Conservation (phyloP, 1,140 invertebrate genomes). For the Aphis craccivora region DNA sequence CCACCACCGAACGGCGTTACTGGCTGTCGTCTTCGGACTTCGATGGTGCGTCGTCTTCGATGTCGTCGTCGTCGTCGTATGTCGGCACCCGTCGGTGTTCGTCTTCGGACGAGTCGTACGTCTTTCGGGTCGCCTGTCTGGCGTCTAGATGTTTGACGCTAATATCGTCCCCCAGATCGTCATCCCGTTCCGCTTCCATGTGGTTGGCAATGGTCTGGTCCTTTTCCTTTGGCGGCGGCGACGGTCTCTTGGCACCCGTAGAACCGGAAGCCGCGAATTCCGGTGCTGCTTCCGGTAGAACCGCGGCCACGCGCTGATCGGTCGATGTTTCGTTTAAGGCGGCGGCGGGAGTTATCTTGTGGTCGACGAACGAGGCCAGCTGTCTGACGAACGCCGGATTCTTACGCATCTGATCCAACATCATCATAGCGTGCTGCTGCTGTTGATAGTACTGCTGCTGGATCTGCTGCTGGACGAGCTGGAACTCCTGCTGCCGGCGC, state of each 20-base stretch:
- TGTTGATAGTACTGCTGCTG: conserved; percentile 49
- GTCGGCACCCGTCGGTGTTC: too few species aligned
- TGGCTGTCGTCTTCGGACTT: background rate
- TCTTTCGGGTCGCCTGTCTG: background rate
- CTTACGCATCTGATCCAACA: conserved; percentile 30
- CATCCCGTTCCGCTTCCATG: background rate
- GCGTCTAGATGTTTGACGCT: background rate
- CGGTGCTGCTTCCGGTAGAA: background rate
- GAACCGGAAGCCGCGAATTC: background rate
- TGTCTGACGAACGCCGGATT: background rate
- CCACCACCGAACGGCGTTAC: too few species aligned
- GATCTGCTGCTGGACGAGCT: background rate
- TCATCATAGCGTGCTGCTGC: conserved; percentile 23
- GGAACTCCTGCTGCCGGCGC: background rate
- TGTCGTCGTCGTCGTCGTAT: background rate
- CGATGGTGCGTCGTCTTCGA: background rate
- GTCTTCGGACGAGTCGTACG: background rate
- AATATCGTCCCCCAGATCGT: background rate
- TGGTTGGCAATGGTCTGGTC: background rate
- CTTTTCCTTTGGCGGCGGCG: background rate
- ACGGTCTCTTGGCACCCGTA: too few species aligned
- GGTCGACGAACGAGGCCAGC: background rate
- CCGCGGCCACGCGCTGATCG: background rate
- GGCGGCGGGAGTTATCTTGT: background rate
- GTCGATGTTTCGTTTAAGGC: background rate